Evolutionary conservation across 2,113 vertebrate genomes (phyloP), one percentile per base, ranked within the genome.

Genomic region (Rhinolophus sinicus): DNA sequence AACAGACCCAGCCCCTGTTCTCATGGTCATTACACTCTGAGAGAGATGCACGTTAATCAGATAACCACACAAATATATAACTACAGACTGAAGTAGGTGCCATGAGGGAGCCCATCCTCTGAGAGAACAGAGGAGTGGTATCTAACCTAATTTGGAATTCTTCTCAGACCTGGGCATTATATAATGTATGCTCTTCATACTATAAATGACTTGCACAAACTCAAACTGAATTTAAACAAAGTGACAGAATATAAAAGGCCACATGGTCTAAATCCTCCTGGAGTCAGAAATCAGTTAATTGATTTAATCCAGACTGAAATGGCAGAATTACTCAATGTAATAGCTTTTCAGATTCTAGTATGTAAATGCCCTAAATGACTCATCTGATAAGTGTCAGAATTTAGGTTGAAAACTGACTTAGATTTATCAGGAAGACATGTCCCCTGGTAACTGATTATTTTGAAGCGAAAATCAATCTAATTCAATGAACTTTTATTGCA

Each of bases 231-330:
- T 94, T 93, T 60, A 52, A 75, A 75, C 50, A 52, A 33, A 88
- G 9, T 19, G 6, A 56, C 14, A 58, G 22, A 70, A 85, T 64
- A 24, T 56, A 94, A 96, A 94, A 81, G 47, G 1, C 19, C 65
- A 35, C 0, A 0, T 72, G 38, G 30, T 90, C 28, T 14, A 50
- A 90, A 75, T 84, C 73, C 50, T 88, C 33, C 50, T 76, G 9
- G 18, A 77, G 10, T 85, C 19, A 85, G 58, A 84, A 64, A 58
- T 97, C 40, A 81, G 44, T 95, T 67, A 76, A 72, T 82, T 81
- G 84, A 92, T 83, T 83, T 69, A 92, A 76, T 78, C 38, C 16
- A 15, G 73, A 65, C 14, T 60, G 70, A 96, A 95, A 64, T 60
- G 14, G 24, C 24, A 95, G 77, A 90, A 75, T 80, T 78, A 78